These are phyloP conservation scores for Hemithea aestivaria DNA, from an alignment of 2,888 invertebrate species.

Conservation along the genomic window DNA sequence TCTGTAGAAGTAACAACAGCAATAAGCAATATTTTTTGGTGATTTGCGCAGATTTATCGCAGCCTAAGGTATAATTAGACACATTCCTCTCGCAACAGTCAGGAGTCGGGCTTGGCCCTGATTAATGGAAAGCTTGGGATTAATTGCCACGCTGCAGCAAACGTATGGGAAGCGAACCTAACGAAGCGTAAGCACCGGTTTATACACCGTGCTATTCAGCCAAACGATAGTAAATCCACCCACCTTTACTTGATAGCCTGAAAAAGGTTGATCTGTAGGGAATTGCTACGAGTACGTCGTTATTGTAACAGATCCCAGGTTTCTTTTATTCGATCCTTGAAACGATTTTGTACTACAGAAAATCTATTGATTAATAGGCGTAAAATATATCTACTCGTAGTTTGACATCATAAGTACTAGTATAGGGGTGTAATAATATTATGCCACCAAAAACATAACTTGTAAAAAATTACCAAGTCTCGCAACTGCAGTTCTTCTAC, in stretches of 20 bases:
- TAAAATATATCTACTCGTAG: too few species aligned
- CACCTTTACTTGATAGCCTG: not conserved
- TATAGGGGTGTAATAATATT: too few species aligned
- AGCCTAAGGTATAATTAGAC: constrained; percentile 28
- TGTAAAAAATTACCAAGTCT: too few species aligned
- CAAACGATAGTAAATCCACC: too few species aligned
- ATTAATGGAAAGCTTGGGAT: constrained; percentile 29
- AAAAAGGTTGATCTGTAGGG: not conserved
- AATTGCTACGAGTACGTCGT: too few species aligned
- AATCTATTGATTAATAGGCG: too few species aligned
- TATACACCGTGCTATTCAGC: not conserved
- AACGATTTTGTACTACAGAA: too few species aligned
- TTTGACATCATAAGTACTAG: too few species aligned
- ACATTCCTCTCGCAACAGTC: constrained; percentile 25
- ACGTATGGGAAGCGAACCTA: constrained; percentile 13
- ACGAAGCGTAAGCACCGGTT: constrained; percentile 12
- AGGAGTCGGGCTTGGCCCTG: constrained; percentile 22
- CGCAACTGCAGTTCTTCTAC: too few species aligned
- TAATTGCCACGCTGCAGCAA: constrained; percentile 24
- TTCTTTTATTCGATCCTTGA: too few species aligned
- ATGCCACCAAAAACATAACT: too few species aligned
- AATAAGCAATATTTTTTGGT: constrained; percentile 19
- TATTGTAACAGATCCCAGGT: too few species aligned
- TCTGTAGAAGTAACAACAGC: constrained; percentile 1
- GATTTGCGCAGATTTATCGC: constrained; percentile 18